A percentile compares a stretch with the other conserved stretches of the same genome.
Evolutionary conservation across 2,888 invertebrate genomes (phyloP).

Genomic region (Dolomedes plantarius): DNA sequence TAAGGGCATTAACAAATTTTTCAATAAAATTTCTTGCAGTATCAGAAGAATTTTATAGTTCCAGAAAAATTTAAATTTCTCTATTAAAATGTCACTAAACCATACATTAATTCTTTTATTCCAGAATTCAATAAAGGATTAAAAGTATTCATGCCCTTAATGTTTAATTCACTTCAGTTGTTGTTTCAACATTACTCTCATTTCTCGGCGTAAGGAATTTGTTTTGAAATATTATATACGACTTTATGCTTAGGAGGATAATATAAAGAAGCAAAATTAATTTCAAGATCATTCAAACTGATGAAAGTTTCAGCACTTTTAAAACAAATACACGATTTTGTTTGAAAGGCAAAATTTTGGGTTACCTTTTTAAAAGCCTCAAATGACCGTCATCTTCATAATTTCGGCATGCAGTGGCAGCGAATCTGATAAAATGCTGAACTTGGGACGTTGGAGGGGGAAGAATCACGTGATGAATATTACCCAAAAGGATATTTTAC

Average conservation of each 20-base stretch:
- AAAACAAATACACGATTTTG: background rate
- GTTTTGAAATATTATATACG: slow-evolving; percentile 9
- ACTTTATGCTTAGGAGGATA: slow-evolving; percentile 1
- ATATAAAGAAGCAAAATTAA: slow-evolving; percentile 1
- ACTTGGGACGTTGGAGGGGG: background rate
- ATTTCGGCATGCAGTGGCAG: background rate
- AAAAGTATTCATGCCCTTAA: background rate
- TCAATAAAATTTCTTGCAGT: too few relatives aligned
- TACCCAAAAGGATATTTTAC: slow-evolving; percentile 3
- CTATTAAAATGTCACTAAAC: too few relatives aligned
- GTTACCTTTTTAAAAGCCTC: background rate
- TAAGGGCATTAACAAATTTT: too few relatives aligned
- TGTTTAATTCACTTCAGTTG: slow-evolving; percentile 1
- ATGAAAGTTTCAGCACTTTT: background rate
- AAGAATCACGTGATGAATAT: background rate
- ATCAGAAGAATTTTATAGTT: too few relatives aligned
- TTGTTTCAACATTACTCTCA: slow-evolving; percentile 9
- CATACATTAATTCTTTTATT: too few relatives aligned
- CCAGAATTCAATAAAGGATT: too few relatives aligned
- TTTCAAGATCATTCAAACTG: background rate
- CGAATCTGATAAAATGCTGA: background rate
- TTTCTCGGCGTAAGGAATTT: background rate
- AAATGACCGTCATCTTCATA: background rate
- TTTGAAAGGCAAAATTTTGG: background rate
- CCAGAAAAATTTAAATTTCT: too few relatives aligned